phyloP scores from a whole-genome alignment of 2,888 invertebrate genomes.

The Nymphalis polychloros region DNA sequence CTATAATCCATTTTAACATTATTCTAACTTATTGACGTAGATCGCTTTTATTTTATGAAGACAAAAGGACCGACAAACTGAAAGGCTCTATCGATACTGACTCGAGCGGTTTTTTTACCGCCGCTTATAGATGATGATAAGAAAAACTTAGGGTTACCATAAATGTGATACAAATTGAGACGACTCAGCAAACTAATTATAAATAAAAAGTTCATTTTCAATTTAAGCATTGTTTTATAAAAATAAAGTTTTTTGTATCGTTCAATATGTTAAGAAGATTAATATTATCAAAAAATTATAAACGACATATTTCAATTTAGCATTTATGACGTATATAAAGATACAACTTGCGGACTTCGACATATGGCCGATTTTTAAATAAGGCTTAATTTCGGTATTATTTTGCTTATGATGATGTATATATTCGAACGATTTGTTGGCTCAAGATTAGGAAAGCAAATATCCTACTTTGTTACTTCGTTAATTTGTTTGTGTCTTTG shows the following conservation, averaged over 20 bases:
- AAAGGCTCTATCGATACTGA: slow-evolving; percentile 3
- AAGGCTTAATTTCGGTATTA: too few species aligned
- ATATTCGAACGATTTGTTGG: too few species aligned
- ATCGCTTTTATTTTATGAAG: background rate
- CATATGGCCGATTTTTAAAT: too few species aligned
- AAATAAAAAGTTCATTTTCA: background rate
- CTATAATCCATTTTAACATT: slow-evolving; percentile 11
- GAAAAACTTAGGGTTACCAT: slow-evolving; percentile 8
- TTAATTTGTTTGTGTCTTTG: too few species aligned
- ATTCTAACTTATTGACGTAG: background rate
- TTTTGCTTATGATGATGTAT: too few species aligned
- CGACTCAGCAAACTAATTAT: background rate
- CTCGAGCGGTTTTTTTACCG: background rate
- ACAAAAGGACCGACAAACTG: background rate
- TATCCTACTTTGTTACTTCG: too few species aligned
- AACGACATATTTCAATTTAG: background rate
- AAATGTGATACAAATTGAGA: background rate
- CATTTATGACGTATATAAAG: background rate
- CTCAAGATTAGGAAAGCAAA: too few species aligned
- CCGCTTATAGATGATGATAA: background rate
- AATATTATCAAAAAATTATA: background rate
- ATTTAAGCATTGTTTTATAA: background rate
- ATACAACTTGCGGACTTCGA: too few species aligned
- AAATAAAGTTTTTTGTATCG: background rate
- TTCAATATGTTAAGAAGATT: background rate